These are phyloP conservation scores for Lissocephala sabroskyi DNA, from an alignment of 2,888 invertebrate genomes.

Conservation along the genomic window DNA sequence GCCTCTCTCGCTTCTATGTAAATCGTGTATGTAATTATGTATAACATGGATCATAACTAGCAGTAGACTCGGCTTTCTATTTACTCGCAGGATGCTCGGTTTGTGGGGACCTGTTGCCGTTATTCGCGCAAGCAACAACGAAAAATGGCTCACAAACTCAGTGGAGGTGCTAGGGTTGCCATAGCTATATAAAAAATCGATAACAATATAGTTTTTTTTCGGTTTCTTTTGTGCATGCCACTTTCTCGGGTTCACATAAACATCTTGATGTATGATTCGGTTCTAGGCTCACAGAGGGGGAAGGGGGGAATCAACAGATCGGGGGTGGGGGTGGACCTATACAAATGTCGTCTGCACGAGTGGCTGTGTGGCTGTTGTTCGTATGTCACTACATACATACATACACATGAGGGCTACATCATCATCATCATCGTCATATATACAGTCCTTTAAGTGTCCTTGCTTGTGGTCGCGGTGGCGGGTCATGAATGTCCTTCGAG, in stretches of 20 bases:
- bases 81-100: too few relatives aligned
- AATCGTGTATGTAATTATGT: slow-evolving; percentile 35
- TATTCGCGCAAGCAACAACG: slow-evolving; percentile 10
- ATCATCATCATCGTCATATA: slow-evolving; percentile 38
- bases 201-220: slow-evolving; percentile 34
- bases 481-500: slow-evolving; percentile 25
- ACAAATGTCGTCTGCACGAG: slow-evolving; percentile 24
- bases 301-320: too few relatives aligned
- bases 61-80: too few relatives aligned
- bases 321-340: slow-evolving; percentile 35
- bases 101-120: slow-evolving; percentile 24
- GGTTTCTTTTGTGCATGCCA: slow-evolving; percentile 20
- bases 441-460: slow-evolving; percentile 43
- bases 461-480: slow-evolving; percentile 40
- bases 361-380: slow-evolving; percentile 12
- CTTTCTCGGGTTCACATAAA: slow-evolving; percentile 33
- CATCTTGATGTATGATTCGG: slow-evolving; percentile 49
- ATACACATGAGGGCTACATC: too few relatives aligned
- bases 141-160: slow-evolving; percentile 54
- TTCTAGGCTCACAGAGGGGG: slow-evolving; percentile 17
- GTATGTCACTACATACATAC: slow-evolving; percentile 26
- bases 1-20: slow-evolving; percentile 24
- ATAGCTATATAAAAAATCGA: slow-evolving; percentile 32
- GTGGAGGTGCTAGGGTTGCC: slow-evolving; percentile 41
- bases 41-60: too few relatives aligned